These are phyloP conservation scores for Actinostola sp. DNA, from an alignment of 92 coral and sea anemone species.

Conservation along the genomic window DNA sequence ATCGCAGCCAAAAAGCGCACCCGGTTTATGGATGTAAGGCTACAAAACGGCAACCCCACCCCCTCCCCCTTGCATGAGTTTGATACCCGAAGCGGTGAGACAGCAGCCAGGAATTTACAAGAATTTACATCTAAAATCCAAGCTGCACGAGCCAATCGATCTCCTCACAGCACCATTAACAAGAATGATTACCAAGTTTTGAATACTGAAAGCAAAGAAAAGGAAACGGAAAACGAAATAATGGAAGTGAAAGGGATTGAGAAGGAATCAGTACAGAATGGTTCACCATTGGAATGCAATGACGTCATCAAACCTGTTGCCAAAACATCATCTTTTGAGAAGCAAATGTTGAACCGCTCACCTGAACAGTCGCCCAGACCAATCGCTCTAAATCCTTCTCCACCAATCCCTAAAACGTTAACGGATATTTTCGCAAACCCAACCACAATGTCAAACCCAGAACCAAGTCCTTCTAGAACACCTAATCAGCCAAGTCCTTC, in stretches of 20 bases:
- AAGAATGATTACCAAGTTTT: neutral
- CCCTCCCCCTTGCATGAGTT: slow-evolving; percentile 23
- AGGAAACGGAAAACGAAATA: slow-evolving; percentile 6
- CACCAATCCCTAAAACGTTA: neutral
- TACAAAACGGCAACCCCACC: slow-evolving; percentile 5
- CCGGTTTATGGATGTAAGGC: slow-evolving; percentile 6
- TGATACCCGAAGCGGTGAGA: slow-evolving; percentile 12
- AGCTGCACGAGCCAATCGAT: slow-evolving; percentile 23
- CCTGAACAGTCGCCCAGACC: neutral
- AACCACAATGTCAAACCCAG: neutral
- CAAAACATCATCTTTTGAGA: neutral
- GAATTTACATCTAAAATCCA: slow-evolving; percentile 19
- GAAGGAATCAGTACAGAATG: neutral
- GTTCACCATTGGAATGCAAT: slow-evolving; percentile 1
- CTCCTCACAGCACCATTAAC: neutral
- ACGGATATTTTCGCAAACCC: neutral
- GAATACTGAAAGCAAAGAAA: neutral
- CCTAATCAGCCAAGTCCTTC: neutral
- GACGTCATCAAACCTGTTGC: neutral
- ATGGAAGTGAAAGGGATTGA: slow-evolving; percentile 4
- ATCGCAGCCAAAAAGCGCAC: slow-evolving; percentile 32
- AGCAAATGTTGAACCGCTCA: neutral
- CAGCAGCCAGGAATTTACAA: neutral
- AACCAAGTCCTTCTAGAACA: neutral
- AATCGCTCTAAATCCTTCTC: neutral